These are phyloP conservation scores for Fundulus diaphanus DNA, from an alignment of 2,797 vertebrate genomes.

Conservation along the genomic window DNA sequence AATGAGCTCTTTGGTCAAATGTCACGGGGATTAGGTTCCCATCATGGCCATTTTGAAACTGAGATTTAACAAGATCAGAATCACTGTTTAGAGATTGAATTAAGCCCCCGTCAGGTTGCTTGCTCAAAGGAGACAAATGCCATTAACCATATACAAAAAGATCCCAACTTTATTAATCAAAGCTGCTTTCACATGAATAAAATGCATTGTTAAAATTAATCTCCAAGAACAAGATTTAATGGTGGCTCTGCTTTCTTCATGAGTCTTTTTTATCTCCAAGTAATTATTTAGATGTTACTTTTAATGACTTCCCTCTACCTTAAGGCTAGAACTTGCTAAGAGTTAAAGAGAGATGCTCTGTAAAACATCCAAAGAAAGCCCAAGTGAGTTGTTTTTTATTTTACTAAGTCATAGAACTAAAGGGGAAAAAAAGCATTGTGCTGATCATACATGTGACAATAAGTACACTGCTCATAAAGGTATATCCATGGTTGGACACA, in stretches of 20 bases:
- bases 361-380: slow-evolving; percentile 30
- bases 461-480: too few species aligned
- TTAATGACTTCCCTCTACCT: slow-evolving; percentile 38
- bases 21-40: slow-evolving; percentile 27
- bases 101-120: slow-evolving; percentile 29
- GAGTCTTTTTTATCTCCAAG: slow-evolving; percentile 27
- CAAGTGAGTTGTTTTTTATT: slow-evolving; percentile 5
- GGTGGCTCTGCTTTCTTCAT: slow-evolving; percentile 36
- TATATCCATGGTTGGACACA: too few species aligned
- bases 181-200: slow-evolving; percentile 34
- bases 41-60: slow-evolving; percentile 15
- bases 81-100: slow-evolving; percentile 34
- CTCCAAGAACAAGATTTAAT: slow-evolving; percentile 41
- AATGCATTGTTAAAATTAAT: slow-evolving; percentile 55
- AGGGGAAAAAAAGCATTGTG: neutral
- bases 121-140: slow-evolving; percentile 25
- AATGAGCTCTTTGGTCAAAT: slow-evolving; percentile 32
- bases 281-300: slow-evolving; percentile 38
- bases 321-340: slow-evolving; percentile 9
- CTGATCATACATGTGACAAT: neutral
- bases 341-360: slow-evolving; percentile 9
- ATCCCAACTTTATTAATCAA: slow-evolving; percentile 51
- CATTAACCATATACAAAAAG: slow-evolving; percentile 42
- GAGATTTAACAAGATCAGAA: slow-evolving; percentile 26
- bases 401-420: neutral